phyloP scores from a whole-genome alignment of 2,797 vertebrate species.

The Hyperoplus lanceolatus region DNA sequence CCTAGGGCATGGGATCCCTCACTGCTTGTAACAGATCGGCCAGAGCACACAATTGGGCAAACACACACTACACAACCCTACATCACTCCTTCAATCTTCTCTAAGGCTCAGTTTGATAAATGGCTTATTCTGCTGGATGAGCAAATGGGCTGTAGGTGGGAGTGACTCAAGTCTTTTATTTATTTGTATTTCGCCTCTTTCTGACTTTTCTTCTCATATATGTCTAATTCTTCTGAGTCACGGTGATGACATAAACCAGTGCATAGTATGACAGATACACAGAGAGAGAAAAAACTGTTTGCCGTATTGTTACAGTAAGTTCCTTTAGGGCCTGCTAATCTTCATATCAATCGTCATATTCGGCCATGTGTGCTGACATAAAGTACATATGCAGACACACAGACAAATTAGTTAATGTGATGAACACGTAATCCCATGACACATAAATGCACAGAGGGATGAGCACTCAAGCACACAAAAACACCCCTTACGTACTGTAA shows the following conservation, averaged over 20 bases:
- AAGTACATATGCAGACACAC: neutral
- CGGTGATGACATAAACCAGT: slow-evolving; percentile 19
- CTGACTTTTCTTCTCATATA: slow-evolving; percentile 14
- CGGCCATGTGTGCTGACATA: neutral
- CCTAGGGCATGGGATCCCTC: slow-evolving; percentile 50
- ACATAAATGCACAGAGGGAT: neutral
- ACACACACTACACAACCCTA: slow-evolving; percentile 29
- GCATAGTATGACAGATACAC: slow-evolving; percentile 16
- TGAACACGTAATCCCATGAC: slow-evolving; percentile 11
- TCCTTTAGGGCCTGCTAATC: neutral
- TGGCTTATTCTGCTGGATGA: slow-evolving; percentile 69
- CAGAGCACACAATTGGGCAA: slow-evolving; percentile 29
- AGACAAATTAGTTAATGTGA: slow-evolving; percentile 7
- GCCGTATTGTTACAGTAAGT: slow-evolving; percentile 7
- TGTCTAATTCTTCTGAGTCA: slow-evolving; percentile 20
- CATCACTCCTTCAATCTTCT: slow-evolving; percentile 63
- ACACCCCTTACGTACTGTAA: slow-evolving; percentile 7
- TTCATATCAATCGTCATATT: slow-evolving; percentile 11
- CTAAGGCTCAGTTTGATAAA: slow-evolving; percentile 67
- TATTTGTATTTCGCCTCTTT: neutral
- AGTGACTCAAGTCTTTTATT: slow-evolving; percentile 35
- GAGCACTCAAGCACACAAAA: neutral
- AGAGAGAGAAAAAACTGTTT: slow-evolving; percentile 17
- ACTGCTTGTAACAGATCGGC: slow-evolving; percentile 48
- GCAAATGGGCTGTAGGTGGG: slow-evolving; percentile 46